These are phyloP conservation scores for Hestina assimilis DNA, from an alignment of 1,140 invertebrate genomes.

Conservation along the genomic window DNA sequence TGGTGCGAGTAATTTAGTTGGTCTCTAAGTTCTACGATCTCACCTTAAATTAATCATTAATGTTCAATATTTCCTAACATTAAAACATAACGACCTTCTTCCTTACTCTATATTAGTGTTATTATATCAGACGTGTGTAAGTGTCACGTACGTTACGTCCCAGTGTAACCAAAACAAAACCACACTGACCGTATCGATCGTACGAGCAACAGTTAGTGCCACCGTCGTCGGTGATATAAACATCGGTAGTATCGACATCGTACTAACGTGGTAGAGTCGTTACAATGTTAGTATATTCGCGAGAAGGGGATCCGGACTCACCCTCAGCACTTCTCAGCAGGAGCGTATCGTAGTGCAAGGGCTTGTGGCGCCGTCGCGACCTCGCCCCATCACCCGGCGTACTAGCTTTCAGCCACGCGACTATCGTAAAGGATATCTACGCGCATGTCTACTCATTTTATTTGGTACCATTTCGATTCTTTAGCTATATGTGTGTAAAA, in stretches of 20 bases:
- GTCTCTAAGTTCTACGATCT: no score
- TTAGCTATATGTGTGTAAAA: no score
- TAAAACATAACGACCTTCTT: no score
- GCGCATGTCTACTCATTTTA: constrained; percentile 40
- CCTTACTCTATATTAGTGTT: no score
- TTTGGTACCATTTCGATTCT: not conserved
- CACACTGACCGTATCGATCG: constrained; percentile 53
- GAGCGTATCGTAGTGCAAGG: not conserved
- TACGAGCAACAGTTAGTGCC: constrained; percentile 49
- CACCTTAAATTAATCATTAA: no score
- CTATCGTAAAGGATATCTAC: constrained; percentile 7
- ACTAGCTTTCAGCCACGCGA: constrained; percentile 6
- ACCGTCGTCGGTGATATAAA: no score
- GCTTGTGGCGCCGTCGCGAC: not conserved
- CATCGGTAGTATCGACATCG: not conserved
- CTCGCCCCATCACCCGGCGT: constrained; percentile 1
- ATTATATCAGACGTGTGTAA: no score
- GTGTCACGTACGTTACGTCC: constrained; percentile 1
- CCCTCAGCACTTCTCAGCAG: not conserved
- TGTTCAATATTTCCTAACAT: no score
- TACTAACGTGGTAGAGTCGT: not conserved
- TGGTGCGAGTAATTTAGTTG: no score
- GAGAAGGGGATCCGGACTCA: not conserved
- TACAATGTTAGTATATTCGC: not conserved
- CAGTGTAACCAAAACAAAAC: constrained; percentile 56